A percentile compares a stretch with the other conserved stretches of the same genome.
Evolutionary conservation across 1,140 invertebrate species (phyloP).

Genomic region (Pseudomyrmex gracilis): DNA sequence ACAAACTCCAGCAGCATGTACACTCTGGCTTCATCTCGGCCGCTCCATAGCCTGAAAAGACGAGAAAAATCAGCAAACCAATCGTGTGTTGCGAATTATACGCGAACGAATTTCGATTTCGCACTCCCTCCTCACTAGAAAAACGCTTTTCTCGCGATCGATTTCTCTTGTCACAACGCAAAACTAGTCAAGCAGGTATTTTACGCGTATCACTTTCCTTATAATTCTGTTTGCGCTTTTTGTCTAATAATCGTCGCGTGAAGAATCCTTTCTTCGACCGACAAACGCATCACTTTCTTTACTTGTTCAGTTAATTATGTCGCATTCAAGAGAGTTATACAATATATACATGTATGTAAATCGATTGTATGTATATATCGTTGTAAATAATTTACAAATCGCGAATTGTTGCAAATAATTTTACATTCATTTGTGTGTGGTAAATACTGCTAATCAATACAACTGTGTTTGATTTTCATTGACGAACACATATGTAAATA

Average conservation of each 20-base stretch:
- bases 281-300: slow-evolving; percentile 54
- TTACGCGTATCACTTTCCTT: slow-evolving; percentile 29
- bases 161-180: slow-evolving; percentile 40
- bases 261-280: slow-evolving; percentile 40
- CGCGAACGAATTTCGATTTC: slow-evolving; percentile 17
- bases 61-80: not conserved
- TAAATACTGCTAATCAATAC: too few relatives aligned
- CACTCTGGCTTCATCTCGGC: slow-evolving; percentile 94
- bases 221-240: slow-evolving; percentile 49
- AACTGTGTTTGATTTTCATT: too few relatives aligned
- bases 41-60: slow-evolving; percentile 93
- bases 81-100: not conserved
- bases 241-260: slow-evolving; percentile 1
- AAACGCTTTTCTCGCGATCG: slow-evolving; percentile 23
- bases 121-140: not conserved
- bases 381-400: too few relatives aligned
- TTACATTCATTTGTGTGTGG: too few relatives aligned
- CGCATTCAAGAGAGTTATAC: not conserved
- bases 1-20: slow-evolving; percentile 98
- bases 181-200: slow-evolving; percentile 28
- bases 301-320: not conserved
- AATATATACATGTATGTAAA: too few relatives aligned
- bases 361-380: too few relatives aligned
- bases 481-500: too few relatives aligned
- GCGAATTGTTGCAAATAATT: too few relatives aligned